Evolutionary conservation across 2,888 invertebrate species (phyloP), one percentile per base, ranked within the genome.

Genomic region (Neoitamus cyanurus): DNA sequence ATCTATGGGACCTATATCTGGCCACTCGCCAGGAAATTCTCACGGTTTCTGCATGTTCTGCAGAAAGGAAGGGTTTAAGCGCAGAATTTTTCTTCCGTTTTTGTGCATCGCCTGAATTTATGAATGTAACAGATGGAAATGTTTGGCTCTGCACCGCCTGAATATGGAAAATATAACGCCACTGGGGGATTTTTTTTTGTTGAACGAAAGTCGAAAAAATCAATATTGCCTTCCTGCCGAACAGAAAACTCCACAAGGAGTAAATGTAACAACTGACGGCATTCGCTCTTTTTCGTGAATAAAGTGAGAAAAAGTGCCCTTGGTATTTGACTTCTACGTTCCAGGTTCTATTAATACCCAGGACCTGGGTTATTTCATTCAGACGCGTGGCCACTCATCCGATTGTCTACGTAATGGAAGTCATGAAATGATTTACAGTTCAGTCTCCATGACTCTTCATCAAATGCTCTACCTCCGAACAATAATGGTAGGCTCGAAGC

Each of bases 1-100:
- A 83, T 85, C 69, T 85, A 83, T 69, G 68, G 78, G 37, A 42
- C 83, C 83, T 83, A 85, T 85, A 83, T 83, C 77, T 85, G 83
- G 85, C 83, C 31, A 30, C 46, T 25, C 46, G 83, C 83, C 83
- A 83, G 72, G 15, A 72, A 28, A 83, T 83, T 83, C 72, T 72
- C 72, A 46, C 72, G n/a, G 30, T 37, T 83, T 83, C 31, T 72
- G 46, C 34, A 46, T 69, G 82, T 69, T 68, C 36, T 31, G 48
- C 78, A 58, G 46, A 77, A 42, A 15, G 78, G 28, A 78, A 31
- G 31, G 78, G 31, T 48, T 58, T 15, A 58, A 78, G 30, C 48
- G 78, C 30, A 48, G 20, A 78, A 58, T 30, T 46, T 58, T 82
- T 36, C 37, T 31, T 69, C 36, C 69, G 36, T 36, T 46, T 82